Evolutionary conservation across 2,113 vertebrate genomes (phyloP).

Genomic region (Lampris incognitus): DNA sequence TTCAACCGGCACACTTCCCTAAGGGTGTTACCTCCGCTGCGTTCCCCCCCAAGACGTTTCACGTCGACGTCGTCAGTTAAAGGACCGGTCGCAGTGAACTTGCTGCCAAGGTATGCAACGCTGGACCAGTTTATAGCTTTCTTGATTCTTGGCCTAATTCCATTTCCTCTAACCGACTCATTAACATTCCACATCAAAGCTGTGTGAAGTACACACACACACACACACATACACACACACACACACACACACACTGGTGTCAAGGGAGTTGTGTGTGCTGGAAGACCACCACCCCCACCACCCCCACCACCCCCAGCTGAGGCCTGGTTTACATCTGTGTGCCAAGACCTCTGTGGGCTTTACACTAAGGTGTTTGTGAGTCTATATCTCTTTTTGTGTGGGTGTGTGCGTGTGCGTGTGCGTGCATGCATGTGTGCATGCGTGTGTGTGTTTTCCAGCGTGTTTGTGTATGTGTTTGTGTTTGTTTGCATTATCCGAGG

Average conservation of each 20-base stretch:
- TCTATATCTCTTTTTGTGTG: constrained; percentile 37
- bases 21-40: no score
- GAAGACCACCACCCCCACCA: constrained; percentile 5
- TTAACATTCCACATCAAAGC: constrained; percentile 42
- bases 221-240: constrained; percentile 22
- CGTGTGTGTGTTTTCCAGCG: constrained; percentile 3
- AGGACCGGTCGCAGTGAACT: no score
- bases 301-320: constrained; percentile 19
- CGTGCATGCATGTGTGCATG: constrained; percentile 10
- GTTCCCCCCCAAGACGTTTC: no score
- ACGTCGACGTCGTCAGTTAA: no score
- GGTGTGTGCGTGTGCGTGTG: constrained; percentile 12
- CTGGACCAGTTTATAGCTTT: neutral
- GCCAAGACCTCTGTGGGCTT: constrained; percentile 29
- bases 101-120: no score
- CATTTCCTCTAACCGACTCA: constrained; percentile 8
- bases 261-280: neutral
- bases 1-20: no score
- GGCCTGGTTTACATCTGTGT: constrained; percentile 60
- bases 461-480: neutral
- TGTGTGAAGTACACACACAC: constrained; percentile 19
- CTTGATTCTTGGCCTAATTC: neutral
- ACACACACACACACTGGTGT: constrained; percentile 10
- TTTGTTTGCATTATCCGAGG: neutral
- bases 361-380: constrained; percentile 43